Percentiles rank a stretch among this genome's conserved stretches.
These are phyloP conservation scores for Electrona antarctica DNA, from an alignment of 2,113 vertebrate species.

Conservation along the genomic window DNA sequence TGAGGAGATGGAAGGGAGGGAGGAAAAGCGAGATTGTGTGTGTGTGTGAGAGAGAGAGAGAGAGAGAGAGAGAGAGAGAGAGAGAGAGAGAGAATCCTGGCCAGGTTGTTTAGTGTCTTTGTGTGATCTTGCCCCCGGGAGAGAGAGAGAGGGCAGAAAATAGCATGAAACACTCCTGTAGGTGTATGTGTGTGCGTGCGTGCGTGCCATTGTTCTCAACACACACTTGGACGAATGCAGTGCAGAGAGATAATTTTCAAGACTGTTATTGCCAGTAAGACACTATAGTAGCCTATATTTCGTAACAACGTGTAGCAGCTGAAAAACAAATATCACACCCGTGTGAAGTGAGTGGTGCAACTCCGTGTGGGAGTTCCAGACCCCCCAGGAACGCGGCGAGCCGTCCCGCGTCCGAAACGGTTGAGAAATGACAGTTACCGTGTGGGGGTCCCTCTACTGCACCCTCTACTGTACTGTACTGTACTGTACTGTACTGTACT, in stretches of 20 bases:
- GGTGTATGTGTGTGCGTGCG: background rate
- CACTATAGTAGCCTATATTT: constrained; percentile 22
- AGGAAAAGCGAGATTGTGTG: background rate
- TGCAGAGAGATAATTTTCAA: no score
- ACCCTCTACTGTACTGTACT: no score
- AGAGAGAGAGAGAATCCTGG: constrained; percentile 9
- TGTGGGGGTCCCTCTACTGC: no score
- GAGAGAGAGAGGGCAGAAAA: constrained; percentile 47
- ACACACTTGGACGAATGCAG: constrained; percentile 11
- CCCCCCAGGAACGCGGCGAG: no score
- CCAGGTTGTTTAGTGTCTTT: constrained; percentile 70
- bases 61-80: background rate
- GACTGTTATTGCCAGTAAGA: no score
- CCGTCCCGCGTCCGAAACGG: no score
- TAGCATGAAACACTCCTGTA: constrained; percentile 37
- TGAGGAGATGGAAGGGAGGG: background rate
- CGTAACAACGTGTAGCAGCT: constrained; percentile 45
- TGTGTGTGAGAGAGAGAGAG: background rate
- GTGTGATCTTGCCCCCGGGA: constrained; percentile 71
- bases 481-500: no score
- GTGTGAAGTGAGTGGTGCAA: no score
- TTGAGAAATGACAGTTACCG: no score
- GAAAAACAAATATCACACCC: no score
- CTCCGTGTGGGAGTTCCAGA: no score
- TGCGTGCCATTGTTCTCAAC: constrained; percentile 48